Percentiles rank a stretch among this genome's conserved stretches.
Conservation (phyloP, 2,113 vertebrate species). For the Acinonyx jubatus region DNA sequence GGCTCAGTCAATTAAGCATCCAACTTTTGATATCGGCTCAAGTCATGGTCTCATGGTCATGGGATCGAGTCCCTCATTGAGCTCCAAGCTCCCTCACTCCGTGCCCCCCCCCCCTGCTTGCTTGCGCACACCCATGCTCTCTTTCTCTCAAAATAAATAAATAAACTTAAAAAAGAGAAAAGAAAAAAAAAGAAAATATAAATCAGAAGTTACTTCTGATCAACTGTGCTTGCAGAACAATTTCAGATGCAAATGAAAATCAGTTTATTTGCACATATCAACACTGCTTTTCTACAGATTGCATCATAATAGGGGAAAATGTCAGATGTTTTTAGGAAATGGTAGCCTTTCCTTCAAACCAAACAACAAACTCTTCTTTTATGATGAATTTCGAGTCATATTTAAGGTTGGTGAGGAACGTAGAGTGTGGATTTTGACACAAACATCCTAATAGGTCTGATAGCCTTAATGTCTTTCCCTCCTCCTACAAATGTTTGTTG, state of each 20-base stretch:
- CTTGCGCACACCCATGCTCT: too few relatives aligned
- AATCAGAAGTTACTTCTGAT: slow-evolving; percentile 13
- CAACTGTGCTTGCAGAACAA: background rate
- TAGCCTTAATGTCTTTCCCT: background rate
- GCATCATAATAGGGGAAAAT: background rate
- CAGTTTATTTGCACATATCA: slow-evolving; percentile 1
- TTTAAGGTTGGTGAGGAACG: background rate
- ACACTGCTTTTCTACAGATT: slow-evolving; percentile 17
- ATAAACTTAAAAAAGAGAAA: too few relatives aligned
- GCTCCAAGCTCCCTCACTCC: too few relatives aligned
- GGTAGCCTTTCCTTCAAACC: slow-evolving; percentile 4
- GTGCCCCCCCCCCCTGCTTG: too few relatives aligned
- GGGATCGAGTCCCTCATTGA: too few relatives aligned
- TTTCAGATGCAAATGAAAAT: slow-evolving; percentile 43
- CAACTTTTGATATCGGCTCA: too few relatives aligned
- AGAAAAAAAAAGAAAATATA: background rate
- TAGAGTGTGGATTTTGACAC: background rate
- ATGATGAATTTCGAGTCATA: background rate
- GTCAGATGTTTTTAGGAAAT: background rate
- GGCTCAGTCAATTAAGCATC: too few relatives aligned
- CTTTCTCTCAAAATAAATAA: too few relatives aligned
- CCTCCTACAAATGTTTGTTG: background rate
- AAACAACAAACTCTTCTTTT: background rate
- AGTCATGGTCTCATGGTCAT: too few relatives aligned
- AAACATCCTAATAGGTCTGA: background rate